Evolutionary conservation across 2,113 vertebrate genomes (phyloP).

Genomic region (Verasper variegatus): DNA sequence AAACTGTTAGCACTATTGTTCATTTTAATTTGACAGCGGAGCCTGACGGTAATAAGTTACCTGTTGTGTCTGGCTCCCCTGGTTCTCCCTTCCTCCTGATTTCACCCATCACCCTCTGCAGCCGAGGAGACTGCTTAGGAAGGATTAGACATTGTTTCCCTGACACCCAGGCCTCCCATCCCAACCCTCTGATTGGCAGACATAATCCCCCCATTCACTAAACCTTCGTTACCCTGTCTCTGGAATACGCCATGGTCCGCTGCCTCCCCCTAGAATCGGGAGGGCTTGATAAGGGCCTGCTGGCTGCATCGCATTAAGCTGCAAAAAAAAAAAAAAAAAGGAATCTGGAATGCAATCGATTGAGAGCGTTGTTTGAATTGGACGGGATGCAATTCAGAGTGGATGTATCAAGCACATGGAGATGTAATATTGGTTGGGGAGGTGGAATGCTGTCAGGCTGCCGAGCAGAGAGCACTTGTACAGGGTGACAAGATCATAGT

Average conservation of each 20-base stretch:
- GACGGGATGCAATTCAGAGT: slow-evolving; percentile 73
- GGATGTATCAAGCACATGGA: slow-evolving; percentile 71
- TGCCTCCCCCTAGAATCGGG: slow-evolving; percentile 68
- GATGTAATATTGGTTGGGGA: slow-evolving; percentile 71
- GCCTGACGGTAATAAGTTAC: slow-evolving; percentile 69
- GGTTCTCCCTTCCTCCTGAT: slow-evolving; percentile 73
- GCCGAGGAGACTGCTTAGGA: slow-evolving; percentile 75
- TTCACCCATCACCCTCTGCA: slow-evolving; percentile 71
- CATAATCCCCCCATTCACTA: slow-evolving; percentile 80
- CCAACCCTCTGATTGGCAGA: slow-evolving; percentile 80
- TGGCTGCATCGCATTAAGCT: slow-evolving; percentile 72
- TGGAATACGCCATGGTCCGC: slow-evolving; percentile 76
- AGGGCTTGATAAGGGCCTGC: slow-evolving; percentile 74
- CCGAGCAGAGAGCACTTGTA: slow-evolving; percentile 70
- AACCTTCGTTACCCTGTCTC: slow-evolving; percentile 77
- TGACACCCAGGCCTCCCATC: slow-evolving; percentile 79
- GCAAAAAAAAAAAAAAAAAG: slow-evolving; percentile 70
- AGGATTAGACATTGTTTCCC: slow-evolving; percentile 82
- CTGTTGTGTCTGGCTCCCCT: slow-evolving; percentile 74
- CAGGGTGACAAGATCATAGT: slow-evolving; percentile 66
- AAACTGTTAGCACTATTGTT: slow-evolving; percentile 61
- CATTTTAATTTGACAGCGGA: slow-evolving; percentile 65
- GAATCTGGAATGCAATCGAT: slow-evolving; percentile 77
- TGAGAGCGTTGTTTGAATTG: slow-evolving; percentile 74
- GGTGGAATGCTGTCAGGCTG: slow-evolving; percentile 73